Conservation (phyloP, 2,113 vertebrate species). For the Brachyistius frenatus region DNA sequence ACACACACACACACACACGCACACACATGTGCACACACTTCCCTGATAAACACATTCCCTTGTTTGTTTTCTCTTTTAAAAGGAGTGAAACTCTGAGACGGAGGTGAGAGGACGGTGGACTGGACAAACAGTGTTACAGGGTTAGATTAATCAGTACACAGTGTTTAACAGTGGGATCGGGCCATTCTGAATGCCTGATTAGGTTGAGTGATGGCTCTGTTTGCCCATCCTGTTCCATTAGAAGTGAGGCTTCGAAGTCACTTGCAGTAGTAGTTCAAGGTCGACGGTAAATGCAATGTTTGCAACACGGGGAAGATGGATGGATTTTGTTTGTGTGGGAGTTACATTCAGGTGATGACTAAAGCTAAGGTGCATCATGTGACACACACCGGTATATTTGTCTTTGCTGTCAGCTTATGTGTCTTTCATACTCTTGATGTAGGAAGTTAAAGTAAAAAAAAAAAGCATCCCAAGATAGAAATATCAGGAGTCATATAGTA, state of each 20-base stretch:
- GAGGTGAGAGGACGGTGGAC: constrained; percentile 32
- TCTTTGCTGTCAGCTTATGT: no score
- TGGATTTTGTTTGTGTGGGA: background rate
- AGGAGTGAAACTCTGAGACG: constrained; percentile 29
- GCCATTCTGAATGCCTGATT: constrained; percentile 61
- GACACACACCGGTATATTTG: background rate
- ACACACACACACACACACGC: background rate
- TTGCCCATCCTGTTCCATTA: constrained; percentile 34
- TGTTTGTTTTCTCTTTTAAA: constrained; percentile 50
- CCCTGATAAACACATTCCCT: constrained; percentile 17
- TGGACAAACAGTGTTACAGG: constrained; percentile 52
- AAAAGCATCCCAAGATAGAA: no score
- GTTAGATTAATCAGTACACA: constrained; percentile 48
- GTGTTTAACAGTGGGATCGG: constrained; percentile 19
- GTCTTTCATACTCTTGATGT: no score
- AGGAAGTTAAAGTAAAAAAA: no score
- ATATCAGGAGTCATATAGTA: no score
- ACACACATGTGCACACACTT: background rate
- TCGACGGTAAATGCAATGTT: background rate
- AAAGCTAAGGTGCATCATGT: constrained; percentile 3
- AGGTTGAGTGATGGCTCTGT: constrained; percentile 44
- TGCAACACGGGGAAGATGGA: background rate
- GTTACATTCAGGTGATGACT: background rate
- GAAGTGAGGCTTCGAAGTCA: constrained; percentile 25
- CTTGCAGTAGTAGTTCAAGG: constrained; percentile 13